A percentile compares a stretch with the other conserved stretches of the same genome.
Evolutionary conservation across 2,888 invertebrate species (phyloP).

Genomic region (Chorisops tibialis): DNA sequence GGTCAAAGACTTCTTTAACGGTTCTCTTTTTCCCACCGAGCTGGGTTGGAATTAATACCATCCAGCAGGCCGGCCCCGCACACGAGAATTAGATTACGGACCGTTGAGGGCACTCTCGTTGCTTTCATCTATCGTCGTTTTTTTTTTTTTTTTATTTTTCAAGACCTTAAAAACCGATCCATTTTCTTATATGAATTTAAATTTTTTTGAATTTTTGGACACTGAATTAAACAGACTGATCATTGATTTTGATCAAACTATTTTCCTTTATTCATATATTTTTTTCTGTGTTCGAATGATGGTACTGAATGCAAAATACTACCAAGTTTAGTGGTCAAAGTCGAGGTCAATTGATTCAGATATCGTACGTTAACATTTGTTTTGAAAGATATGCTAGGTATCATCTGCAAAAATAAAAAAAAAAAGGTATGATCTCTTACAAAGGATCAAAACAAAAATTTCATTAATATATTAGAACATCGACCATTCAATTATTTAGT

Average conservation of each 20-base stretch:
- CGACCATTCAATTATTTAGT: too few relatives aligned
- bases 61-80: too few relatives aligned
- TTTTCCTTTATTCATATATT: not conserved
- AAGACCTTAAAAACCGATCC: not conserved
- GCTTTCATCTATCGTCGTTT: not conserved
- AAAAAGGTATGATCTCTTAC: too few relatives aligned
- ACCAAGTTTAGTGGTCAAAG: constrained; percentile 31
- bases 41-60: constrained; percentile 10
- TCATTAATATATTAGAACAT: too few relatives aligned
- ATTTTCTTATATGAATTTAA: not conserved
- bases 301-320: not conserved
- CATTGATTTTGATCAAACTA: not conserved
- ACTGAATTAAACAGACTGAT: not conserved
- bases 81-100: constrained; percentile 19
- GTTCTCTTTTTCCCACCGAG: not conserved
- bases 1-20: constrained; percentile 26
- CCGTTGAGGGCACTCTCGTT: too few relatives aligned
- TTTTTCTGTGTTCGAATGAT: constrained; percentile 1
- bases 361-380: constrained; percentile 21
- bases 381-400: constrained; percentile 18
- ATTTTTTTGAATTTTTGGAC: constrained; percentile 14
- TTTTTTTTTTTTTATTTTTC: too few relatives aligned
- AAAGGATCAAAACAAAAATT: too few relatives aligned
- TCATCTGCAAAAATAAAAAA: not conserved
- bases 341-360: constrained; percentile 30